Base-by-base conservation (phyloP, 2,113 vertebrate genomes). In the Hipposideros armiger region DNA sequence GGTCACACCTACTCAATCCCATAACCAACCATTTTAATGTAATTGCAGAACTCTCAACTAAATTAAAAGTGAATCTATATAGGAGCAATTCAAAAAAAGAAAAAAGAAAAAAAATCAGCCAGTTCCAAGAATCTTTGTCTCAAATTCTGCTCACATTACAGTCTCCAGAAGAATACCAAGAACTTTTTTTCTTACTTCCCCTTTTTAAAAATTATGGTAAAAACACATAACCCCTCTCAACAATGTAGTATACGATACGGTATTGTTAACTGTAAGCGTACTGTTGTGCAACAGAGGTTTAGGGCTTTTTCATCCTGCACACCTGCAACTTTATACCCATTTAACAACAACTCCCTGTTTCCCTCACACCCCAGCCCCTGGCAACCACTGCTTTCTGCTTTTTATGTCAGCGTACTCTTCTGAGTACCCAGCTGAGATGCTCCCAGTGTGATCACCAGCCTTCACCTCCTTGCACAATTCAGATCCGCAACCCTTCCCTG, bases 1-100 rank as follows among this genome's bases (percentile, higher is more conserved):
- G n/a, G 72, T 78, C 52, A 93, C 2, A 87, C 15, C 62, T 54
- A 58, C 62, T 90, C 47, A 76, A 90, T 96, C 45, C 45, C 45
- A 90, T 84, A 80, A 77, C 26, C 52, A 82, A 90, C 28, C 20
- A 94, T 58, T 87, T 95, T 80, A 69, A 62, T 32, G 13, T 95
- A 66, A 84, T 67, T 87, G 90, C 76, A 84, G 62, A 95, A 95
- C n/a, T 58, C 80, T 94, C 32, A 76, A 70, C 45, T 20, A 70
- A 92, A 90, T 62, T 30, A 86, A 80, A 36, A 96, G 60, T 58
- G 58, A 92, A 92, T 54, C n/a, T 2, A 77, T 22, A 90, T 9
- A 70, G 40, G 4, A 47, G 36, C 47, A 92, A 94, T 69, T 50
- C 13, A 74, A 50, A 78, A 54, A 50, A 36, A 45, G 17, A 15